Evolutionary conservation across 2,797 vertebrate species (phyloP), one percentile per base, ranked within the genome.

Genomic region (Hydrophis major): DNA sequence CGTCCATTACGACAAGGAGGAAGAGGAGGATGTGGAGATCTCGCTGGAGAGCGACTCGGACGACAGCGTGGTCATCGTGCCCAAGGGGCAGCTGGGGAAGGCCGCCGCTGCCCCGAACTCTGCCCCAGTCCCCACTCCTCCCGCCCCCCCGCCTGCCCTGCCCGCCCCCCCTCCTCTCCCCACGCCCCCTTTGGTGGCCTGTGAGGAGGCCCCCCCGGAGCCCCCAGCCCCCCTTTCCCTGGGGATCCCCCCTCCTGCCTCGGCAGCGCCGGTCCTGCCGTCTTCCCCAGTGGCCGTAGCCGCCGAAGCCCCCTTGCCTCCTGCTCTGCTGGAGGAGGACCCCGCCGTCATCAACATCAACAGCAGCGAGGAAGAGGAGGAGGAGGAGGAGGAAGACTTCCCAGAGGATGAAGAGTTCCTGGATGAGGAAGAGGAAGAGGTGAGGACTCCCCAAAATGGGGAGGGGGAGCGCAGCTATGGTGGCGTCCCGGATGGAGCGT

Each of bases 51-150:
- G 99, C 0, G 99, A 99, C 96, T 99, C 98, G 0, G 99, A 99
- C 1, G 99, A 99, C 97, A 99, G 99, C 0, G 98, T 99, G 83
- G 98, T 99, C 66, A 99, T 99, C 0, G 98, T 99, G n/a, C 99
- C 99, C 0, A 98, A 98, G 1, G 98, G 98, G 16, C 98, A 97
- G 89, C 95, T 95, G 1, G 94, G 97, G 22, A 95, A 96, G 0
- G 95, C 97, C 0, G 1, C 25, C 0, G 0, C 2, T 2, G 61
- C 37, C 20, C 74, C 22, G 0, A 11, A 42, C 74, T 83, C 37
- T 0, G 37, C 18, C 2, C 0, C 37, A 0, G 32, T 8, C 32
- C 69, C 69, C 3, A 16, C 32, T 1, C 6, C 8, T 8, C 37
- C 32, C 1, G 7, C 1, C 4, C 96, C 94, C 0, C 97, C 1